Evolutionary conservation across 2,797 vertebrate species (phyloP), one percentile per base, ranked within the genome.

Genomic region (Tapera naevia): DNA sequence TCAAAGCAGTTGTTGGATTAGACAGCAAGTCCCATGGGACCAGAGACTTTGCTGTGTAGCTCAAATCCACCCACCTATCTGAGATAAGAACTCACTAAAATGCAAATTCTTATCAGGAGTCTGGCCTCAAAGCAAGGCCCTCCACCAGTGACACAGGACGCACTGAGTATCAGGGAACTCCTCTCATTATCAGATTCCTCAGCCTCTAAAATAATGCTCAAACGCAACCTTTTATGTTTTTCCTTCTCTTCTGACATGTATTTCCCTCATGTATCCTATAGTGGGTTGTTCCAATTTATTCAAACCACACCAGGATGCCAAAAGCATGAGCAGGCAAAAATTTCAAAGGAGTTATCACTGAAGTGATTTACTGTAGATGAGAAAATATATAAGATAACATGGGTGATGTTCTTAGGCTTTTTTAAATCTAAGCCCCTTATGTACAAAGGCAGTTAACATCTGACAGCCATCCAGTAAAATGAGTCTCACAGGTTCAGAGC

Each of bases 41-140:
- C 9, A 48, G 57, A 82, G 56, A 39, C 74, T 71, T 72, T 22
- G 33, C 83, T 61, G 39, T 51, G 50, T n/a, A 54, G 69, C 61
- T 83, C 69, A 90, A 93, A 86, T 48, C 41, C 21, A 11, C 61
- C 53, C 67, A 92, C 33, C 57, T 41, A 72, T 62, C 17, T 21
- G 21, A 91, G 96, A 96, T 93, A 95, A 94, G 72, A 87, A 80
- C 39, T 58, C 85, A 82, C 78, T 87, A 74, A 88, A 94, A 84
- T 78, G 66, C 80, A 94, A 93, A 53, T 51, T 78, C 78, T 93
- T 96, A 95, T 96, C 91, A 80, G 57, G 9, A 90, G 25, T 78
- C 88, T 91, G 74, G 56, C 16, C 12, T 48, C 64, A 88, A 73
- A 73, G 57, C 56, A 85, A 48, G 39, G 57, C 61, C 53, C 64